Base-by-base conservation (phyloP, 2,888 invertebrate species). In the Orthonevra nobilis region DNA sequence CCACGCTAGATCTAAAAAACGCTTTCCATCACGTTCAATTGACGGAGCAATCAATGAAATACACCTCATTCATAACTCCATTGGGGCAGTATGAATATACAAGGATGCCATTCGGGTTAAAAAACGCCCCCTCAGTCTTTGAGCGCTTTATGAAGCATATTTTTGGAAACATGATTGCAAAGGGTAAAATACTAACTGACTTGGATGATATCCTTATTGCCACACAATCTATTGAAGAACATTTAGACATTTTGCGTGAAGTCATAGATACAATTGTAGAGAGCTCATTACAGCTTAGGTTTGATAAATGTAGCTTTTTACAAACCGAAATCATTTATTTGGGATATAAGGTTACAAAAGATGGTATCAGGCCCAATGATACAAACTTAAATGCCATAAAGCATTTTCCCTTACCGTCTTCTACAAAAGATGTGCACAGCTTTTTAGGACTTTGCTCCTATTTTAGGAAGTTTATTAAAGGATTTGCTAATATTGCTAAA, bases 71-170 rank as follows among this genome's bases (percentile, higher is more conserved):
- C n/a, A 40, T 9, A 0, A 58, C 58, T n/a, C 58, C 42, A 0
- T 19, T 58, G 9, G 20, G 17, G 1, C 19, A 58, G n/a, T 58
- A 5, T 14, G 58, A 84, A 68, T 84, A 66, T 36, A 3, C 70
- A 3, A 73, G 68, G 14, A 82, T 85, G 82, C 83, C 84, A 0
- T 84, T 85, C 61, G 84, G 84, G 84, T 9, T n/a, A n/a, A 60
- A 48, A 10, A 83, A 83, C 40, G 19, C 40, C n/a, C 82, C 83
- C 5, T 52, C 82, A 7, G 63, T 74, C 15, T 85, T 84, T 36
- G 79, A 83, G 28, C 68, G 73, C 28, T 30, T 68, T 38, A 77
- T 83, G 34, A 58, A 69, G 26, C 46, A 79, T 17, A 75, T 82
- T 20, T 82, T 83, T 38, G 6, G 15, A 15, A 50, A 75, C 14